These are phyloP conservation scores for Amblyopsis rosae DNA, from an alignment of 2,113 vertebrate species.

Conservation along the genomic window DNA sequence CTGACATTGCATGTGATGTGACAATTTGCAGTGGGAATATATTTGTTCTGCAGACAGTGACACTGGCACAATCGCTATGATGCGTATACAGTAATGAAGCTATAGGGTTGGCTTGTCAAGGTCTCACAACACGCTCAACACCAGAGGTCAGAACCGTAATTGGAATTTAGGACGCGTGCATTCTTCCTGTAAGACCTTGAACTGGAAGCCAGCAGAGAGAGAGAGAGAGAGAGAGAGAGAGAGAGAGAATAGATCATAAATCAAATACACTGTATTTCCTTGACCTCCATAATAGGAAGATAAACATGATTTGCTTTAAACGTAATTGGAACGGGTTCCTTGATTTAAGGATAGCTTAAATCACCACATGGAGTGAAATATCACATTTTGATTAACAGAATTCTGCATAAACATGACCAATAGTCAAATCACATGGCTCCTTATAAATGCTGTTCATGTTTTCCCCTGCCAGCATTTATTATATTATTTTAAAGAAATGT, in stretches of 20 bases:
- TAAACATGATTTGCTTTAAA: neutral
- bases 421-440: slow-evolving; percentile 5
- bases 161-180: slow-evolving; percentile 47
- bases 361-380: neutral
- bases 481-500: slow-evolving; percentile 24
- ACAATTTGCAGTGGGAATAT: slow-evolving; percentile 41
- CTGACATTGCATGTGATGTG: slow-evolving; percentile 31
- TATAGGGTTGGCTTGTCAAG: slow-evolving; percentile 45
- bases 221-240: neutral
- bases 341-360: slow-evolving; percentile 6
- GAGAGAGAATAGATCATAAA: neutral
- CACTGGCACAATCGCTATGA: slow-evolving; percentile 36
- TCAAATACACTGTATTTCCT: slow-evolving; percentile 3
- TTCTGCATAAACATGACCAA: no score
- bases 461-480: slow-evolving; percentile 19
- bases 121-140: slow-evolving; percentile 44
- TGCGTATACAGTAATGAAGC: slow-evolving; percentile 58
- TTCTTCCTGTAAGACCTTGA: slow-evolving; percentile 43
- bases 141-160: slow-evolving; percentile 51
- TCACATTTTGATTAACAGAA: no score
- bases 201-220: neutral
- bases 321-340: slow-evolving; percentile 2
- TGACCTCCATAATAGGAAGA: neutral
- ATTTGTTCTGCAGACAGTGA: slow-evolving; percentile 27
- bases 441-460: slow-evolving; percentile 35